These are phyloP conservation scores for Gadopsis marmoratus DNA, from an alignment of 2,797 vertebrate genomes.

Conservation along the genomic window DNA sequence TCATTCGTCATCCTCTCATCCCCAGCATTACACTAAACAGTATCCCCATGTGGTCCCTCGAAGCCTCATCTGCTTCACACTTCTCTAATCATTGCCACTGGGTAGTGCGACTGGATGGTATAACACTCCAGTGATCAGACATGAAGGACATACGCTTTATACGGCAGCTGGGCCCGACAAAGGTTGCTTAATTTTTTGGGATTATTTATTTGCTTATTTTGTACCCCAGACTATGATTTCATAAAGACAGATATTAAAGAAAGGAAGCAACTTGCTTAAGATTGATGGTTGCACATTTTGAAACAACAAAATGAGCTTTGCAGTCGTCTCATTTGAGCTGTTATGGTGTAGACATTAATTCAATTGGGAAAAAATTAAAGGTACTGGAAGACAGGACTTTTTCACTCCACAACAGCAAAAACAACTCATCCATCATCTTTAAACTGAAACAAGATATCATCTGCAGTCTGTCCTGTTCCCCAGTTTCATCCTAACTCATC, in stretches of 20 bases:
- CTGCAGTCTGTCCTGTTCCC: constrained; percentile 16
- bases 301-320: constrained; percentile 34
- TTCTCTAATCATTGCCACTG: constrained; percentile 73
- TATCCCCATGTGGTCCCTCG: constrained; percentile 64
- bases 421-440: constrained; percentile 42
- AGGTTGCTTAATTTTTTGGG: neutral
- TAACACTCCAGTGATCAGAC: constrained; percentile 60
- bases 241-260: constrained; percentile 32
- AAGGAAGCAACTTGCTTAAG: constrained; percentile 22
- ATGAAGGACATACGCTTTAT: constrained; percentile 48
- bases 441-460: constrained; percentile 46
- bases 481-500: constrained; percentile 15
- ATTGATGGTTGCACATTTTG: constrained; percentile 43
- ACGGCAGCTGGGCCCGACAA: neutral
- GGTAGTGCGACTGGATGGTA: constrained; percentile 57
- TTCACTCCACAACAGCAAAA: constrained; percentile 10
- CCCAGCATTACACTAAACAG: constrained; percentile 48
- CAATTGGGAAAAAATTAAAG: neutral
- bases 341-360: constrained; percentile 27
- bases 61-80: constrained; percentile 73
- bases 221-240: constrained; percentile 13
- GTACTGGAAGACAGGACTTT: constrained; percentile 14
- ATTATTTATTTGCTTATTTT: neutral
- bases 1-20: constrained; percentile 68
- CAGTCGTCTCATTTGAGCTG: constrained; percentile 27